Base-by-base conservation (phyloP, 2,113 vertebrate species). In the Percina caprodes region DNA sequence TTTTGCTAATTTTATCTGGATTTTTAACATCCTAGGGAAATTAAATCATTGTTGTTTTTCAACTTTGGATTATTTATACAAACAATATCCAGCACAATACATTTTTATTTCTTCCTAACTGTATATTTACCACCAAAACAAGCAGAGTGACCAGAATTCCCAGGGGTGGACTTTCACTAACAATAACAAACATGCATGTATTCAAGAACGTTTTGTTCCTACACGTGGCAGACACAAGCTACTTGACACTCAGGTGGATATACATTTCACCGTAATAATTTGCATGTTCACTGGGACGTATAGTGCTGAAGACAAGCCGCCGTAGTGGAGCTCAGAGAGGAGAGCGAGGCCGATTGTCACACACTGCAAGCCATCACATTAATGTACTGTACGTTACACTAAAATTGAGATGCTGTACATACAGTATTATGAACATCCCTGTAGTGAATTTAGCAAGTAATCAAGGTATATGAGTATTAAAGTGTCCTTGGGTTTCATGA, bases 341-440 rank as follows among this genome's bases (percentile, higher is more conserved):
- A 30, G 3, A 30, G 30, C 30, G 3, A 30, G 30, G 4, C 30
- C 4, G 30, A 30, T 30, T 72, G 58, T 79, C n/a, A 81, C 58
- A 60, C 21, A 24, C 2, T 45, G 30, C 58, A 84, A 45, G 73
- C 67, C 86, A 89, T 87, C 69, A 72, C 51, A 26, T 85, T 81
- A 21, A 69, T 66, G 82, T 79, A 86, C n/a, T 30, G 30, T 30
- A 30, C 30, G 30, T 30, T 30, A 30, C 3, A 30, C 4, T 30
- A 4, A 30, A 30, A 30, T 30, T 3, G 2, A 30, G 30, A 30
- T 30, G 30, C 30, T 30, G 30, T 30, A 30, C 30, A 30, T 30
- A 30, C 30, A 30, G 30, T 30, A 30, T 30, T 30, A 30, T 30
- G 2, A 3, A 30, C 30, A 30, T 30, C 30, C 30, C 30, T 30